Evolutionary conservation across 2,888 invertebrate species (phyloP), one percentile per base, ranked within the genome.

Genomic region (Pristionchus maxplancki): DNA sequence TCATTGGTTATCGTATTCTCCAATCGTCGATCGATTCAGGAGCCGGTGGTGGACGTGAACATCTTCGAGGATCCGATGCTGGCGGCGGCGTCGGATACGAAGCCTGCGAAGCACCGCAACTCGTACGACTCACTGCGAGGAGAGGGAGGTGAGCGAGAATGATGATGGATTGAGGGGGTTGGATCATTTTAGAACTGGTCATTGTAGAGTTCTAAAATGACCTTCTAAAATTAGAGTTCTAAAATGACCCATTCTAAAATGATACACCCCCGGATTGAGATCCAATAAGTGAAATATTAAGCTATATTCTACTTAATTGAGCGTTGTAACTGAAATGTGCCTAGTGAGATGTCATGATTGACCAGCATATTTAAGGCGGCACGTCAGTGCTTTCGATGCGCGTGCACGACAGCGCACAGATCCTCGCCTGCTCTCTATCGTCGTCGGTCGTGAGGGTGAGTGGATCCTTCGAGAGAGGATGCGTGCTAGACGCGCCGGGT

Each of bases 41-140:
- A 92, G 67, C 90, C 92, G 20, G 64, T 92, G 20, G 92, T 90
- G 34, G 90, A 92, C 44, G 92, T 92, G 82, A 90, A 90, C 48
- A 37, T 67, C 28, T 20, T 87, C 28, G 87, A 88, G n/a, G 50
- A 48, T 24, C 85, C 48, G 28, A 0, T 44, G 44, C 6, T 83
- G 53, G 28, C 48, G 28, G 20, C 71, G 4, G 37, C 64, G 0
- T 11, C 64, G 1, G 31, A 34, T 1, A 4, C 31, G 28, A 5
- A 31, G 31, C 31, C 37, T 20, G 4, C 24, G 24, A 58, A 71
- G 71, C 37, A 67, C 31, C 67, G 71, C 6, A 24, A 4, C 71
- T 71, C 71, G 71, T 71, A 71, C 37, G 37, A 71, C 1, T 71
- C 71, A 11, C 24, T 71, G 17, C 20, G 20, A 20, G 71, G 71